Evolutionary conservation across 2,113 vertebrate genomes (phyloP).

Genomic region (Leptosomus discolor): DNA sequence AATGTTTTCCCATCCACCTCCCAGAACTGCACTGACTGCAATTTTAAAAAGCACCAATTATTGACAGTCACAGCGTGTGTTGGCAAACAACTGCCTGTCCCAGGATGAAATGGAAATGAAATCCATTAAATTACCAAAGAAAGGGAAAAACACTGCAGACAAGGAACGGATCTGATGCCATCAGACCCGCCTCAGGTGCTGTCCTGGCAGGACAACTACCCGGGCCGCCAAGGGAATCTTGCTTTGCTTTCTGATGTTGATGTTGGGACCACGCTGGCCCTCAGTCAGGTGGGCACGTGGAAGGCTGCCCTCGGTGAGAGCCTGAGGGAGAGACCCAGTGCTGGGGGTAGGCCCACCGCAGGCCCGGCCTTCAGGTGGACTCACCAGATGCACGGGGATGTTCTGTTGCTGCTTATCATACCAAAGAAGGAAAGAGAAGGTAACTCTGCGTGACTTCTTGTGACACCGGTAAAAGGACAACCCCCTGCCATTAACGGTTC

Average conservation of each 20-base stretch:
- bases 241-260: not conserved
- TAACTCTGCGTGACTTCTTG: not conserved
- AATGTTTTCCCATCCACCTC: not conserved
- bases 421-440: not conserved
- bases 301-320: not conserved
- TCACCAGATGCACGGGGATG: not conserved
- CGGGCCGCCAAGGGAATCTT: not conserved
- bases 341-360: not conserved
- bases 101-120: not conserved
- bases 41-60: not conserved
- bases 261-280: not conserved
- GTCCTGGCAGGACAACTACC: not conserved
- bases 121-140: not conserved
- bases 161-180: not conserved
- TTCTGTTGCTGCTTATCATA: not conserved
- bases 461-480: not conserved
- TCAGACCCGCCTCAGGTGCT: not conserved
- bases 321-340: not conserved
- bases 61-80: not conserved
- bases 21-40: not conserved
- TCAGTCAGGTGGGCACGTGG: accelerated
- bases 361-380: not conserved
- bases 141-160: not conserved
- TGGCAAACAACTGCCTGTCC: not conserved
- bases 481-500: not conserved